phyloP scores from a whole-genome alignment of 2,888 invertebrate species.

The Mythimna albipuncta region DNA sequence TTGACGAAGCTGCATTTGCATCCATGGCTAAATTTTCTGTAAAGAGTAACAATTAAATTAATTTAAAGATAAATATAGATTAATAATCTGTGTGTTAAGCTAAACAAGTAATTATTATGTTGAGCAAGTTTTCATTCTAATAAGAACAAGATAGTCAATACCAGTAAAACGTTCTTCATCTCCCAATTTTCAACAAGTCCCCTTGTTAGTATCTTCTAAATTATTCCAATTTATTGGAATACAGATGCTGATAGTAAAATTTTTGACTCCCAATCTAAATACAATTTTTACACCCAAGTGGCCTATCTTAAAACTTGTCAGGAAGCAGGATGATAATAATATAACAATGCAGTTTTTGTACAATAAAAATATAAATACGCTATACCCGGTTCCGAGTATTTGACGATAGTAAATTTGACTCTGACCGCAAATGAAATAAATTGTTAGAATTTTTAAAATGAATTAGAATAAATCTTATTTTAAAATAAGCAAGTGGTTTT shows the following conservation, averaged over 20 bases:
- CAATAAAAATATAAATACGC: neutral
- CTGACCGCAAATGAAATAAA: neutral
- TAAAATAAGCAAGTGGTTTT: conserved; percentile 9
- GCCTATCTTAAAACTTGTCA: neutral
- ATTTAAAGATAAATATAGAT: neutral
- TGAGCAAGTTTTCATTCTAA: neutral
- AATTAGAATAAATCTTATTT: neutral
- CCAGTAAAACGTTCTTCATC: neutral
- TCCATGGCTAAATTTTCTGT: conserved; percentile 39
- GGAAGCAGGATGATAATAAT: neutral
- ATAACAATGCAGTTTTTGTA: neutral
- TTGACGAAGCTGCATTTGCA: neutral
- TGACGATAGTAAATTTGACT: neutral
- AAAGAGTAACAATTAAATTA: conserved; percentile 7
- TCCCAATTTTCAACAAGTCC: neutral
- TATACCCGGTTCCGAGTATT: neutral
- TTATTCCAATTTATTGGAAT: neutral
- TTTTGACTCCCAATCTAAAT: neutral
- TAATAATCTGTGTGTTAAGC: too few relatives aligned
- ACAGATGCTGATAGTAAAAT: too few relatives aligned
- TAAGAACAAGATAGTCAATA: neutral
- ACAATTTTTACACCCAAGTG: neutral
- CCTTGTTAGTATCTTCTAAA: neutral
- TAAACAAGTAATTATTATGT: neutral
- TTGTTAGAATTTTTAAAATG: neutral